A percentile compares a stretch with the other conserved stretches of the same genome.
phyloP scores from a whole-genome alignment of 2,888 invertebrate genomes.

The Notocelia uddmanniana region DNA sequence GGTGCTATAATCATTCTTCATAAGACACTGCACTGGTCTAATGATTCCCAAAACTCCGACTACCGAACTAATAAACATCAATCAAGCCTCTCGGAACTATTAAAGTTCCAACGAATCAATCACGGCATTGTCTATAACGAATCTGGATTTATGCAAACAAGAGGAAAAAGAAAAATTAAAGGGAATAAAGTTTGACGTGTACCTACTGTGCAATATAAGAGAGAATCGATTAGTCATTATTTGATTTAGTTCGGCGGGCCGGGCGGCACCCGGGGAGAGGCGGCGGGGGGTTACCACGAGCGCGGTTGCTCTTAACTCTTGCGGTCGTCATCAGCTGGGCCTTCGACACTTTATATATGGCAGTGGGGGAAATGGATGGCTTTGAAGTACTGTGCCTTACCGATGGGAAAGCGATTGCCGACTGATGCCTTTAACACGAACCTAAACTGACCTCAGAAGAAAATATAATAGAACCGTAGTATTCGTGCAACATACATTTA shows the following conservation, averaged over 20 bases:
- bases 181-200: conserved; percentile 84
- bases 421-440: neutral
- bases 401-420: conserved; percentile 41
- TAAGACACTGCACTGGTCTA: conserved; percentile 79
- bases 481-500: neutral
- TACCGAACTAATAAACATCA: conserved; percentile 85
- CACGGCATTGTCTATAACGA: conserved; percentile 82
- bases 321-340: conserved; percentile 78
- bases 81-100: conserved; percentile 80
- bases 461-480: neutral
- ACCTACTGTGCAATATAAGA: conserved; percentile 86
- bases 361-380: conserved; percentile 68
- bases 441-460: neutral
- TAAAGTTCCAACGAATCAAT: conserved; percentile 78
- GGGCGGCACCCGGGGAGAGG: conserved; percentile 75
- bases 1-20: conserved; percentile 81
- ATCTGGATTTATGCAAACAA: conserved; percentile 82
- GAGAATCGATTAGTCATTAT: conserved; percentile 86
- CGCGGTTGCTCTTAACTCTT: conserved; percentile 67
- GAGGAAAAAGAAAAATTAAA: conserved; percentile 81
- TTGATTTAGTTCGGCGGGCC: conserved; percentile 84
- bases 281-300: conserved; percentile 80
- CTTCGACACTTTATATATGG: conserved; percentile 82
- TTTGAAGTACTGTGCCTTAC: conserved; percentile 52
- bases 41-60: conserved; percentile 83